Evolutionary conservation across 2,113 vertebrate species (phyloP).

Genomic region (Fregetta grallaria): DNA sequence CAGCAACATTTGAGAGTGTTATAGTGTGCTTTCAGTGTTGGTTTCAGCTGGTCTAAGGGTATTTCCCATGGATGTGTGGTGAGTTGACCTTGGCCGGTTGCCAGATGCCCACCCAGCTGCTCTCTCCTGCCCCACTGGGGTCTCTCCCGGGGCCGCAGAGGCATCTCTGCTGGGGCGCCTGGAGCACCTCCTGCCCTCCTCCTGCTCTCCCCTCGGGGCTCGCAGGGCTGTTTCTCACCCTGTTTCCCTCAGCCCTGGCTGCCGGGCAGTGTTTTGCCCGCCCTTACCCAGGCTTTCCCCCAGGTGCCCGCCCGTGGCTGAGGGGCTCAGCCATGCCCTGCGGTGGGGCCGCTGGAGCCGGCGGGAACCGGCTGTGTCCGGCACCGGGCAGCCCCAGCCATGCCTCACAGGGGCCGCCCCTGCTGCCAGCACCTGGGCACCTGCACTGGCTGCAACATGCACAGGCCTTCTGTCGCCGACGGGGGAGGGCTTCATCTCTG

Average conservation of each 20-base stretch:
- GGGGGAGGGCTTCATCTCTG: neutral
- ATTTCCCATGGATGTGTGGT: neutral
- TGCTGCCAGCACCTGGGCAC: neutral
- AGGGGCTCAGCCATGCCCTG: neutral
- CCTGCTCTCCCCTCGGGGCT: neutral
- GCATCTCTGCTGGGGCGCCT: fast-evolving
- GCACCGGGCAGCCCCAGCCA: fast-evolving
- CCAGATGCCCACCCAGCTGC: neutral
- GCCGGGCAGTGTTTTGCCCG: neutral
- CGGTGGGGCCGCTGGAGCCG: fast-evolving
- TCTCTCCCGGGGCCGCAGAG: fast-evolving
- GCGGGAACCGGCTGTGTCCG: fast-evolving
- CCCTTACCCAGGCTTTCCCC: neutral
- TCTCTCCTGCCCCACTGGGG: neutral
- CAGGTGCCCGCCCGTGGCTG: fast-evolving
- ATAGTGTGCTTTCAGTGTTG: neutral
- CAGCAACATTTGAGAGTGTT: neutral
- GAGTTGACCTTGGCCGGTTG: neutral
- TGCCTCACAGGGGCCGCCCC: too few species aligned
- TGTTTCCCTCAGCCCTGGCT: fast-evolving
- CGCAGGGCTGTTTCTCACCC: fast-evolving
- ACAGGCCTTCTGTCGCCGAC: too few species aligned
- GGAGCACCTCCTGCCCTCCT: neutral
- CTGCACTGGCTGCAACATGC: neutral
- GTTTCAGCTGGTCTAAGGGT: neutral